Conservation (phyloP, 2,888 invertebrate species). For the Euzophera pinguis region DNA sequence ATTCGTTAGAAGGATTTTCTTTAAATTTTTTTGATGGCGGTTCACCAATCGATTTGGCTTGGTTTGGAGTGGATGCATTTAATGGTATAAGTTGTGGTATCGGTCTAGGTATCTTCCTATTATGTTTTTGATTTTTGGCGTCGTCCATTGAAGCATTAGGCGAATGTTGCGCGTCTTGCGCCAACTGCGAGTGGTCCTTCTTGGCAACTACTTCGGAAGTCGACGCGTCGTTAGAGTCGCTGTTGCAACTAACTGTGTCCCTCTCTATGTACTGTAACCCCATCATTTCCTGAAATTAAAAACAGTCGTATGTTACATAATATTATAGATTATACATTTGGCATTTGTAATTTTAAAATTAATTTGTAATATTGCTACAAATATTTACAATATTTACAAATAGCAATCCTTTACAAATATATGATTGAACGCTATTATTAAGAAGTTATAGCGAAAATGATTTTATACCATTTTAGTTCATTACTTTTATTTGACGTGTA, state of each 20-base stretch:
- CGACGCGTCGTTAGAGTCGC: conserved; percentile 64
- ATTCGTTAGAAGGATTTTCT: conserved; percentile 35
- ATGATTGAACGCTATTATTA: too few species aligned
- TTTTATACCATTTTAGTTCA: too few species aligned
- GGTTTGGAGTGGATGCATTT: conserved; percentile 67
- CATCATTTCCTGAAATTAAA: conserved; percentile 68
- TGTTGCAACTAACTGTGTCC: conserved; percentile 62
- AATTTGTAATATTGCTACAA: too few species aligned
- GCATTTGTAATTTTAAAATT: too few species aligned
- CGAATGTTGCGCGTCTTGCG: conserved; percentile 38
- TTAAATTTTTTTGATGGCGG: conserved; percentile 68
- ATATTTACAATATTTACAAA: too few species aligned
- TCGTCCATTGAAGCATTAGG: conserved; percentile 46
- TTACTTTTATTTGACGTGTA: too few species aligned
- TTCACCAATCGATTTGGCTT: conserved; percentile 60
- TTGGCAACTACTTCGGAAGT: conserved; percentile 38
- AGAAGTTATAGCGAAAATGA: too few species aligned
- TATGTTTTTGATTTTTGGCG: conserved; percentile 47
- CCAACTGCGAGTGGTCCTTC: conserved; percentile 41
- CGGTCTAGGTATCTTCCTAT: conserved; percentile 76
- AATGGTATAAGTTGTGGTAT: conserved; percentile 89
- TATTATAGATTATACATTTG: too few species aligned
- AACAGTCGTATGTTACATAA: not conserved
- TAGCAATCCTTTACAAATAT: too few species aligned
- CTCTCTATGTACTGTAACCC: conserved; percentile 58